Base-by-base conservation (phyloP, 2,797 vertebrate genomes). In the Heliangelus exortis region DNA sequence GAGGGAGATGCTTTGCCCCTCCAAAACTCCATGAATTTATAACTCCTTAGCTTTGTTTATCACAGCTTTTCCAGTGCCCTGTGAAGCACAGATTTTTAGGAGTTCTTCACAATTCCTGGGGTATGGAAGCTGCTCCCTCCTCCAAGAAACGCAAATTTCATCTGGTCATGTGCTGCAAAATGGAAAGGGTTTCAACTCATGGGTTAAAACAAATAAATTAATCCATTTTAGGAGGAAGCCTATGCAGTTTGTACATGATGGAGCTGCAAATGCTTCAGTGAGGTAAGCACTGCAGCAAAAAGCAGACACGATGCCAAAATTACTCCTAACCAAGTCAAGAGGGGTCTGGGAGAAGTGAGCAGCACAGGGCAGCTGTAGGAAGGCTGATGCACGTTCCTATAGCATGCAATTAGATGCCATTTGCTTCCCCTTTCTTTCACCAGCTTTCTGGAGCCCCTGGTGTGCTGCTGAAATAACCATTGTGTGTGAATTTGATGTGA, bases 341-440 rank as follows among this genome's bases (percentile, higher is more conserved):
- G n/a, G 12, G 36, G n/a, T 23, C 71, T 74, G 19, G 33, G 29
- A 84, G 90, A 92, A 94, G 65, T 25, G 75, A 95, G 84, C 92
- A 96, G 81, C 84, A 58, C 79, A 93, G 57, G 90, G 89, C 47
- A 95, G 72, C 72, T 87, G 71, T 84, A 93, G 53, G 77, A 95
- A 80, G 75, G 61, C 80, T 82, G 63, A 55, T 65, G 80, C 18
- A 2, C 14, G 12, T 79, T 95, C 85, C 80, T 87, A 1, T 50
- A 90, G 74, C 31, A 15, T 74, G 57, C 80, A 63, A 0, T 53
- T 79, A 88, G 51, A 41, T 82, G 59, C 59, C 43, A 48, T 79
- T 92, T 6, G 0, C 74, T 90, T 92, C 41, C 69, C 33, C 41
- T 83, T 74, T 8, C 78, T 87, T 87, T 69, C 72, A 28, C 31